phyloP scores from a whole-genome alignment of 2,888 invertebrate species.

The Drosophila vallismaia region DNA sequence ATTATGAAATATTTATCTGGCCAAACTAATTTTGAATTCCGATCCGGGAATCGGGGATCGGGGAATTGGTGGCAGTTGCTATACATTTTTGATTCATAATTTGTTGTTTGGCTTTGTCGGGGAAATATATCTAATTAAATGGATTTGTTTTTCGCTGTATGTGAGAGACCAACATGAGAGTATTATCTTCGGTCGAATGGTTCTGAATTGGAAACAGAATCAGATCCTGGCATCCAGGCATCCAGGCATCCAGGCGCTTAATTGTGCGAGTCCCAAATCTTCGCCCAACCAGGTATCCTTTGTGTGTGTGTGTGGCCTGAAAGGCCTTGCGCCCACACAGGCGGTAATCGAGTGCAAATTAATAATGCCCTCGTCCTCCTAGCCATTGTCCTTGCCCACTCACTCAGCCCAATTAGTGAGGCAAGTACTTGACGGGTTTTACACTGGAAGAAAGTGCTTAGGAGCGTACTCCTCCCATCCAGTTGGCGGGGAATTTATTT shows the following conservation, averaged over 20 bases:
- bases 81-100: constrained; percentile 9
- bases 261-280: not conserved
- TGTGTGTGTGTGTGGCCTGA: too few species aligned
- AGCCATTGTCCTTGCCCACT: constrained; percentile 36
- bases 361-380: constrained; percentile 26
- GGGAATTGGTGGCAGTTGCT: not conserved
- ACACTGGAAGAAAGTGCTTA: not conserved
- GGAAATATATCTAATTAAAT: constrained; percentile 20
- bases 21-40: constrained; percentile 1
- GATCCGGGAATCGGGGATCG: not conserved
- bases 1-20: not conserved
- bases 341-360: constrained; percentile 20
- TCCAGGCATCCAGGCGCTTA: not conserved
- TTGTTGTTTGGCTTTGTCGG: not conserved
- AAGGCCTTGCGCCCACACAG: not conserved
- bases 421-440: constrained; percentile 2
- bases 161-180: not conserved
- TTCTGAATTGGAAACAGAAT: not conserved
- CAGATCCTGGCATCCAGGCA: not conserved
- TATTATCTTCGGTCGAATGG: not conserved
- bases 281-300: too few species aligned
- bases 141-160: not conserved
- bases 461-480: not conserved
- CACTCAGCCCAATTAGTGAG: constrained; percentile 33
- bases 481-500: constrained; percentile 25